These are phyloP conservation scores for Pterobdella sp. DNA, from an alignment of 2,888 invertebrate genomes.

Conservation along the genomic window DNA sequence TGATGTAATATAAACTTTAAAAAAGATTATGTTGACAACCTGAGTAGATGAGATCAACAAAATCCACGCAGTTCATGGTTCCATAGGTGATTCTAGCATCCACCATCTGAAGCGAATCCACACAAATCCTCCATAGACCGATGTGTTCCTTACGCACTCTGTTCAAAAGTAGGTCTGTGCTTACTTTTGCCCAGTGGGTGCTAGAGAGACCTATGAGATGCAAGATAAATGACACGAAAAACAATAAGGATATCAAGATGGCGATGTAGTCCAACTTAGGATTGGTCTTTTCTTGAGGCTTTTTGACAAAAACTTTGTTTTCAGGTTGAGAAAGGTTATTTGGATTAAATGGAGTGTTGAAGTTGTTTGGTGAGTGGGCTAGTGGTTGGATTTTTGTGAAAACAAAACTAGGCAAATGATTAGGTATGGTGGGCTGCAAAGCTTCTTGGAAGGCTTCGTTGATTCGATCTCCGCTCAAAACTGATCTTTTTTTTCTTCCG, in stretches of 20 bases:
- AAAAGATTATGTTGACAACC: too few species aligned
- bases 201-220: not conserved
- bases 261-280: not conserved
- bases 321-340: not conserved
- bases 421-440: too few species aligned
- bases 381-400: too few species aligned
- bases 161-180: not conserved
- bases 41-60: not conserved
- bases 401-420: too few species aligned
- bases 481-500: too few species aligned
- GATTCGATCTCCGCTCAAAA: too few species aligned
- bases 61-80: not conserved
- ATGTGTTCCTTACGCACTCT: not conserved
- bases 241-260: not conserved
- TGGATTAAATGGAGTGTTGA: not conserved
- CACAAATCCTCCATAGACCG: not conserved
- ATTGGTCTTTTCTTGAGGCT: not conserved
- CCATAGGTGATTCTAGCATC: not conserved
- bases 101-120: not conserved
- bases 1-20: too few species aligned
- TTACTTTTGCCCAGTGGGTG: not conserved
- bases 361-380: not conserved
- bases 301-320: not conserved
- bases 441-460: too few species aligned
- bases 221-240: not conserved